These are phyloP conservation scores for Lumbricus terrestris DNA, from an alignment of 2,888 invertebrate genomes.

Conservation along the genomic window DNA sequence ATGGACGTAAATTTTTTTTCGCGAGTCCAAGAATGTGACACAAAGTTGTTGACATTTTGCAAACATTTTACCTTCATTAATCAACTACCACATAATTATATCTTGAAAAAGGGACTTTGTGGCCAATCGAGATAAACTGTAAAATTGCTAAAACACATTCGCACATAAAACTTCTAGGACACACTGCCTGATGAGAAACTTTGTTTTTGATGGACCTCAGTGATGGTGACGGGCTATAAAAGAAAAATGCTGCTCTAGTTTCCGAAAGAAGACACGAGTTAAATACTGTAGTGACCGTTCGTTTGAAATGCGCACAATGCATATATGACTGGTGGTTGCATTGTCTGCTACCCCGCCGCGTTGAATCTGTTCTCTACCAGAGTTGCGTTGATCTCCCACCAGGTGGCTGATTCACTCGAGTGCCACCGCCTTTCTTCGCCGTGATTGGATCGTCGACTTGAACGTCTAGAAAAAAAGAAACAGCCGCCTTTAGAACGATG, in stretches of 20 bases:
- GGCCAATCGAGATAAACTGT: background rate
- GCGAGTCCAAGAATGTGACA: too few relatives aligned
- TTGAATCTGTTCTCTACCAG: conserved; percentile 23
- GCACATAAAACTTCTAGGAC: background rate
- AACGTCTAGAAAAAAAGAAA: conserved; percentile 11
- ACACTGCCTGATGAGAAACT: background rate
- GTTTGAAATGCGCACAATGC: background rate
- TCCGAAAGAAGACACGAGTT: background rate
- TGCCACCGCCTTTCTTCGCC: conserved; percentile 31
- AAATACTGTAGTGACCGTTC: background rate
- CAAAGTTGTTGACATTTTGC: background rate
- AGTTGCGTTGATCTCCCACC: conserved; percentile 33
- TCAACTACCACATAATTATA: background rate
- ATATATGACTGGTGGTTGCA: too few relatives aligned
- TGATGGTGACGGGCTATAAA: background rate
- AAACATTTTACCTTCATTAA: background rate
- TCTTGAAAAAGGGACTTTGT: background rate
- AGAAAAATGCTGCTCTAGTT: conserved; percentile 3
- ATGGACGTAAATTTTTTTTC: too few relatives aligned
- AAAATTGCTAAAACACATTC: background rate
- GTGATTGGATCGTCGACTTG: conserved; percentile 28
- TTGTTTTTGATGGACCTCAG: background rate
- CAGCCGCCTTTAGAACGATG: background rate
- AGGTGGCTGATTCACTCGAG: conserved; percentile 31
- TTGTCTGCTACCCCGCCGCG: background rate